Evolutionary conservation across 35 echinoderm and acorn worm genomes (phyloP), one percentile per base, ranked within the genome.

Genomic region (Apostichopus parvimensis): DNA sequence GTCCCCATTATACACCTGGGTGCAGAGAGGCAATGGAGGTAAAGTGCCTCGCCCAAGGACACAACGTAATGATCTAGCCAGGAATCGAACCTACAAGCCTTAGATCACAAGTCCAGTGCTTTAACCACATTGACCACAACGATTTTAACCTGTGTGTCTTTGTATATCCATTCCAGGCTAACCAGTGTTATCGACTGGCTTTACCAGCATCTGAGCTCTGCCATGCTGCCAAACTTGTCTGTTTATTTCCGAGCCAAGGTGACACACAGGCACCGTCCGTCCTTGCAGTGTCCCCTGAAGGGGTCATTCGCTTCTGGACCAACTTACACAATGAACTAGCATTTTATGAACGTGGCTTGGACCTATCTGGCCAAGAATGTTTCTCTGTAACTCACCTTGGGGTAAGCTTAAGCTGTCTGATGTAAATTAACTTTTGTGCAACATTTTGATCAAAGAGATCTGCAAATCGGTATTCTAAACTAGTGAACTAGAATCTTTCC

Each of bases 261-360:
- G 60, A 92, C 55, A 70, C 86, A 53, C 60, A 22, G 22, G 56
- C 79, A 6, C 87, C 94, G 8, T 70, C 93, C 45, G 93, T 96
- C 54, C 77, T 99, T 28, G 91, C 95, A 12, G 97, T 94, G 53
- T 96, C 97, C 26, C 97, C 97, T 87, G 97, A 99, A 70, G 97
- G 97, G 4, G 91, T 99, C 34, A 93, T 99, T 78, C 90, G 97
- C 78, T 96, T 94, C 86, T 99, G 97, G 97, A 95, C 93, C 7
- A 96, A 79, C 75, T 85, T 95, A 10, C 90, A 93, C 89, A 96
- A 94, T 77, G 97, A 96, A 53, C 88, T 92, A 5, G 95, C 95
- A 55, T 99, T 96, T 66, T 90, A 92, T 73, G 97, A 99, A 78
- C 88, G 91, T 60, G 92, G 95, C 52, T 79, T 93, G 53, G 97